Evolutionary conservation across 2,888 invertebrate genomes (phyloP), one percentile per base, ranked within the genome.

Genomic region (Hedychridium roseum): DNA sequence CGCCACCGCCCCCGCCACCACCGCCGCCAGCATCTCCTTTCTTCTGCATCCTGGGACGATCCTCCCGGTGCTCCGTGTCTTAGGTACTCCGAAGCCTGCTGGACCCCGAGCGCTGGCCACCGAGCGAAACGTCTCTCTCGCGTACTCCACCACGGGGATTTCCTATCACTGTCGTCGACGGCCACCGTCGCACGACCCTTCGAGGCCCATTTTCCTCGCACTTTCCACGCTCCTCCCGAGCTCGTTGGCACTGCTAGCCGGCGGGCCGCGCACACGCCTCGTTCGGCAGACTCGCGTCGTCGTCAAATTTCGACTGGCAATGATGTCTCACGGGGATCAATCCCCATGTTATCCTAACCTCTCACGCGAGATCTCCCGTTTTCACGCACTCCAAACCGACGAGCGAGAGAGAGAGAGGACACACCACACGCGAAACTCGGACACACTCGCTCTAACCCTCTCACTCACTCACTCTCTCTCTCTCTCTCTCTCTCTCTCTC

Each of bases 41-140:
- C 66, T 84, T 82, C 77, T 82, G 81, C 79, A 82, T 82, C 52
- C 50, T 57, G 64, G 12, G 37, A 37, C 12, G n/a, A 9, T 9
- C 9, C 3, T 32, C 3, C 18, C 37, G 5, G 18, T n/a, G n/a
- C n/a, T n/a, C n/a, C n/a, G n/a, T n/a, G n/a, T n/a, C n/a, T n/a
- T n/a, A n/a, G n/a, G n/a, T n/a, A n/a, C n/a, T n/a, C n/a, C n/a
- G n/a, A n/a, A n/a, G 15, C 32, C 41, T 30, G 27, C 35, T 28
- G 28, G 21, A 39, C 43, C 42, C 54, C 38, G 44, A 34, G 38
- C 26, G 44, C 48, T 35, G 40, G 44, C 49, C 40, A 12, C n/a
- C 30, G 30, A 5, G 18, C 34, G 18, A 34, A 15, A 14, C 16
- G 32, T 15, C 14, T 32, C 15, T 15, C 14, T 15, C 32, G 16